Base-by-base conservation (phyloP, 2,797 vertebrate species). In the Carapus acus region DNA sequence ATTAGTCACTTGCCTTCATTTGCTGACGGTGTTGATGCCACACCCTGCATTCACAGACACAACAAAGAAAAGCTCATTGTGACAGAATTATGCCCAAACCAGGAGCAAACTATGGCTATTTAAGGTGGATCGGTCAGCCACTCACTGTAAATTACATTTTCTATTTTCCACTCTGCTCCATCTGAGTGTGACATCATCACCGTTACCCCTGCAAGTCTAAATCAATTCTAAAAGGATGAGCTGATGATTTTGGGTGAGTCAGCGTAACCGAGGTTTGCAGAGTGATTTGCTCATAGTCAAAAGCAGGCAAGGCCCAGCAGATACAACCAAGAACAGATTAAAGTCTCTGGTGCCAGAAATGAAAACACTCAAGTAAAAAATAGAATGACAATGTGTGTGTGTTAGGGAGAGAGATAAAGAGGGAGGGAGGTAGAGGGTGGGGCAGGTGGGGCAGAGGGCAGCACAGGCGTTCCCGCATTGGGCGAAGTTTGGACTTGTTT, bases 311-410 rank as follows among this genome's bases (percentile, higher is more conserved):
- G 39, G 18, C 39, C 31, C 53, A 57, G 82, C 79, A 58, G 79
- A 86, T 80, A 71, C 83, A 84, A 84, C 74, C 80, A 51, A 66
- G 67, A 66, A 84, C 82, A 69, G 79, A 84, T 85, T 75, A n/a
- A 29, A 6, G 21, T 54, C 49, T 49, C 38, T 52, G 43, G 17
- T 60, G 69, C 63, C 67, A 73, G 74, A 57, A 45, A 43, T 42
- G 18, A 36, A 60, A 47, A 49, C 56, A 23, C 42, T 67, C 50
- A 49, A 4, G 14, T 43, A 20, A 29, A 3, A 33, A 21, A 54
- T 33, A 33, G 29, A 38, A 45, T 49, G 47, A 46, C 17, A 3
- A 39, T 58, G 38, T 43, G 24, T 24, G 22, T 8, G 24, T 33
- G 31, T 33, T 27, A 5, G 24, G 9, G 24, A 27, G 24, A 27